phyloP scores from a whole-genome alignment of 2,797 vertebrate species.

The Tarsius wallacei region DNA sequence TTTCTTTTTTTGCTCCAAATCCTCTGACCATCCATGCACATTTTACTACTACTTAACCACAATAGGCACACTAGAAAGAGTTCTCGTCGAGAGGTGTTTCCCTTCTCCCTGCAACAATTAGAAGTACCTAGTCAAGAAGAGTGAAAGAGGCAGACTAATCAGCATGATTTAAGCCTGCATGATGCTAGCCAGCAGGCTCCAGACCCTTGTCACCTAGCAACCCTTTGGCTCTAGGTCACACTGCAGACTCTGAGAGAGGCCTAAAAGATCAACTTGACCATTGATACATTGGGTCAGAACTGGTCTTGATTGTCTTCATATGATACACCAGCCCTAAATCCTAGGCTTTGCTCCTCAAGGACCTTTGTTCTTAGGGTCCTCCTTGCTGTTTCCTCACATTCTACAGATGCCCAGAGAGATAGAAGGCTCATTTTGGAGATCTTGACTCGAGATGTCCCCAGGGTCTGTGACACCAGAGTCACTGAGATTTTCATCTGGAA shows the following conservation, averaged over 20 bases:
- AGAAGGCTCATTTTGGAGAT: constrained; percentile 2
- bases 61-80: not conserved
- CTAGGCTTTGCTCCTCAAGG: not conserved
- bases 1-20: not conserved
- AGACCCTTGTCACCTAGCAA: constrained; percentile 62
- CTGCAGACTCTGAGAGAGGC: not conserved
- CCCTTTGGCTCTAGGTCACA: not conserved
- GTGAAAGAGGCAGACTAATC: not conserved
- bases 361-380: not conserved
- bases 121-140: not conserved
- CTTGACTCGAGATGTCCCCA: not conserved
- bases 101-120: not conserved
- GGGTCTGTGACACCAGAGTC: not conserved
- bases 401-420: not conserved
- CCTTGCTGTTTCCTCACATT: not conserved
- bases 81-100: not conserved
- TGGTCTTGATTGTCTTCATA: fast-evolving
- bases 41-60: constrained; percentile 6
- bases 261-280: constrained; percentile 42
- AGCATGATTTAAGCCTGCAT: not conserved
- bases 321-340: fast-evolving
- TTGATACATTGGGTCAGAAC: not conserved
- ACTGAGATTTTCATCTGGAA: not conserved
- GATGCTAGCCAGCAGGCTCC: constrained; percentile 28
- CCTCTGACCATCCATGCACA: not conserved